Conservation (phyloP, 2,888 invertebrate species). For the Amblyjoppa fuscipennis region DNA sequence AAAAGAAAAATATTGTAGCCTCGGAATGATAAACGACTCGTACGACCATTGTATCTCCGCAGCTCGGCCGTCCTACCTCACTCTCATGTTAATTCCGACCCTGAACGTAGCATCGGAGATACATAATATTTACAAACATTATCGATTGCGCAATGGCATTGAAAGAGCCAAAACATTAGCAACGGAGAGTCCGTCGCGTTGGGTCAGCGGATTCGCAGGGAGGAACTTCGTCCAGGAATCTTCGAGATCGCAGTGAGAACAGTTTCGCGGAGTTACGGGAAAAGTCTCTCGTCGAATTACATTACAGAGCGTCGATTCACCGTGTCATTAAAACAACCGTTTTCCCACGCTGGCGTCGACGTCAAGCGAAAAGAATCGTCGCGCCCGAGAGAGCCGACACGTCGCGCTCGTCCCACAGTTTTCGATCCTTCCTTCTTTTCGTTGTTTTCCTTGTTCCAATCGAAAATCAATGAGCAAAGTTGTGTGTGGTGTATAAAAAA, state of each 20-base stretch:
- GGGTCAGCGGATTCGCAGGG: background rate
- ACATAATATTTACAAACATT: conserved; percentile 53
- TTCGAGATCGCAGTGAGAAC: background rate
- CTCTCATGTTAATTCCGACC: background rate
- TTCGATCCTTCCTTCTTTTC: background rate
- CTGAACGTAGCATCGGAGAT: conserved; percentile 1
- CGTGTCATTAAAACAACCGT: background rate
- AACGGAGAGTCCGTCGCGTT: background rate
- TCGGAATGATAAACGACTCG: background rate
- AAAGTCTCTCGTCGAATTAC: background rate
- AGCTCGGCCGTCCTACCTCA: background rate
- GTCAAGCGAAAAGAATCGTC: background rate
- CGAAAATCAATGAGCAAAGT: background rate
- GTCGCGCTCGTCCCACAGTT: background rate
- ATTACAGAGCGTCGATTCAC: background rate
- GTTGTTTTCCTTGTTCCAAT: background rate
- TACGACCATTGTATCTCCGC: background rate
- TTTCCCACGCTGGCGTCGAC: background rate
- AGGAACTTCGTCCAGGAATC: background rate
- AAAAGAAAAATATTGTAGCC: background rate
- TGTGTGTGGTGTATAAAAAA: background rate
- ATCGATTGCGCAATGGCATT: conserved; percentile 29
- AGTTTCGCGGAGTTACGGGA: background rate
- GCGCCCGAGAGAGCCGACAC: background rate
- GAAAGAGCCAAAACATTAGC: background rate